A percentile compares a stretch with the other conserved stretches of the same genome.
Conservation (phyloP, 2,113 vertebrate species). For the Chionis minor region DNA sequence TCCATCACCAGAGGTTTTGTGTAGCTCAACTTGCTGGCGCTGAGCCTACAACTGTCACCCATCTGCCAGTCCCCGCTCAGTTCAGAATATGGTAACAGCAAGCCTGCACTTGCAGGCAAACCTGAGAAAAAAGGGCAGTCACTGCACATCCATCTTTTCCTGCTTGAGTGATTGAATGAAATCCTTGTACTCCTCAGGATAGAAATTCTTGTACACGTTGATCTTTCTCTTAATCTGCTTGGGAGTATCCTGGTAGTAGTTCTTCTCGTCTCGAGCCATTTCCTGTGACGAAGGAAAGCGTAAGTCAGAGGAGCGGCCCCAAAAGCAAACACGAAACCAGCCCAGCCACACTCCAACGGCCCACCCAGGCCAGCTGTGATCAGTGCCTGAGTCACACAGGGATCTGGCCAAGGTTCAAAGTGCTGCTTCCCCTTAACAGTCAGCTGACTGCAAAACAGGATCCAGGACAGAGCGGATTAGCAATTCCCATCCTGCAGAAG, state of each 20-base stretch:
- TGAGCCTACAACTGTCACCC: background rate
- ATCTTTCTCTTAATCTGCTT: constrained; percentile 94
- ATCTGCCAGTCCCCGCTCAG: background rate
- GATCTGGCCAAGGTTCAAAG: background rate
- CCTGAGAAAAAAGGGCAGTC: background rate
- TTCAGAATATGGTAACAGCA: background rate
- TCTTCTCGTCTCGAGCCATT: constrained; percentile 96
- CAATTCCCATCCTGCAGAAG: background rate
- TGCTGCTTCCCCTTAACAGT: background rate
- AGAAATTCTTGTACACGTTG: constrained; percentile 85
- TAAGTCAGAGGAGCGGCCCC: background rate
- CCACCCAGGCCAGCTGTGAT: background rate
- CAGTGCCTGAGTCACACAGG: background rate
- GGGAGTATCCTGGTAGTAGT: constrained; percentile 97
- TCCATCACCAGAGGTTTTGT: background rate
- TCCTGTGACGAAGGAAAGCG: constrained; percentile 70
- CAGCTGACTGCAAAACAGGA: background rate
- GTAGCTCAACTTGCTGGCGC: background rate
- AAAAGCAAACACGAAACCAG: background rate
- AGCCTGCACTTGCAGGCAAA: background rate
- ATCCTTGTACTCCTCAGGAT: constrained; percentile 77
- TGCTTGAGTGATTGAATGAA: constrained; percentile 76
- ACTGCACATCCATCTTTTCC: constrained; percentile 72
- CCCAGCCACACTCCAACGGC: background rate
- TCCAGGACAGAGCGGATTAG: background rate